Conservation (phyloP, 1,140 invertebrate species). For the Panulirus ornatus region DNA sequence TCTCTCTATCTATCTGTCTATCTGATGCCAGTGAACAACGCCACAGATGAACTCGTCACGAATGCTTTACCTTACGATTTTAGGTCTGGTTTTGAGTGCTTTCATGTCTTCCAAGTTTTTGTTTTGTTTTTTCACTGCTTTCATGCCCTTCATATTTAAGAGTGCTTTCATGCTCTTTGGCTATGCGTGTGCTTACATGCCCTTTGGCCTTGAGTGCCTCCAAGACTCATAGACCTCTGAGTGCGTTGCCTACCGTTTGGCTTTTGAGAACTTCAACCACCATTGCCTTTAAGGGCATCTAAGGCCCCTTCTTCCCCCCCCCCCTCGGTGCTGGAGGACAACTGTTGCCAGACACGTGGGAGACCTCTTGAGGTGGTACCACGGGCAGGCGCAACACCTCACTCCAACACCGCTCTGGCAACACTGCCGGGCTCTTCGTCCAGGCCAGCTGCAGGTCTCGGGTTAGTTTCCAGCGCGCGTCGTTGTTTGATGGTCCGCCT, state of each 20-base stretch:
- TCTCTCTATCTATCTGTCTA: neutral
- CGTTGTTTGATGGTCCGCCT: constrained; percentile 41
- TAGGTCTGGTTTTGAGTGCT: neutral
- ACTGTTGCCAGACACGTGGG: neutral
- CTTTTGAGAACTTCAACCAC: too few species aligned
- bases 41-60: too few species aligned
- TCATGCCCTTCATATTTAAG: neutral
- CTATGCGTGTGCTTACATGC: too few species aligned
- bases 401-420: constrained; percentile 16
- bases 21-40: too few species aligned
- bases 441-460: neutral
- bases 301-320: too few species aligned
- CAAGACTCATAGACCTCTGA: too few species aligned
- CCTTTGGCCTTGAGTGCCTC: too few species aligned
- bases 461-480: constrained; percentile 52
- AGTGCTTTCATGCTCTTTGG: too few species aligned
- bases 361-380: neutral
- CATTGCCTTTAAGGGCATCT: too few species aligned
- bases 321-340: too few species aligned
- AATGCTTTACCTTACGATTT: neutral
- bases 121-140: neutral
- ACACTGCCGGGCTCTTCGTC: neutral
- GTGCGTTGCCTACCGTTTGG: too few species aligned
- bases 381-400: constrained; percentile 8
- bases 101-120: neutral